Base-by-base conservation (phyloP, 35 echinoderm and acorn worm species). In the Amphiura filiformis region DNA sequence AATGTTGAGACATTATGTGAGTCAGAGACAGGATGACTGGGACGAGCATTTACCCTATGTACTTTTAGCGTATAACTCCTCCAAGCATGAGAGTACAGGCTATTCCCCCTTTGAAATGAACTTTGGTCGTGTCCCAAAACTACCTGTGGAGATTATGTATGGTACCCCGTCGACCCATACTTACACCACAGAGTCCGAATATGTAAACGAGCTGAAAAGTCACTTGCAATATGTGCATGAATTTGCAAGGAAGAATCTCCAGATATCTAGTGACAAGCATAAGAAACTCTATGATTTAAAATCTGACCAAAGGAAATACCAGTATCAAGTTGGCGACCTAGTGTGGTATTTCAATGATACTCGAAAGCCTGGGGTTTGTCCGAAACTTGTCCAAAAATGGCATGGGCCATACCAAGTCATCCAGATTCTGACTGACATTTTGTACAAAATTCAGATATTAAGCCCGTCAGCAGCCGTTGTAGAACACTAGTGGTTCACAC, bases 81-180 rank as follows among this genome's bases (percentile, higher is more conserved):
- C 93, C 5, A 57, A 78, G 1, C 88, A 90, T 64, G 88, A 90
- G 23, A 81, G 84, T 26, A 94, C 93, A 12, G 88, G 84, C 5
- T 78, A 76, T 44, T 86, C 93, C 1, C 93, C 88, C 20, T 81
- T 37, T 32, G 83, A 86, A 75, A 77, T 94, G 34, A 94, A 90
- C 80, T 84, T 88, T 1, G 91, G 85, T 23, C 80, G 91, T 84
- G 70, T 78, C 14, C 23, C 56, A 13, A 31, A 20, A 39, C 33
- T 88, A 13, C 91, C 85, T n/a, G 18, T 78, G 11, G 91, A 93
- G 56, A 30, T 93, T 20, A n/a, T 76, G 37, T 41, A 31, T 37
- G 65, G 37, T 35, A 11, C 14, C 18, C 34, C 23, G 35, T 9
- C 37, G 0, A 15, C 9, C 11, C 15, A 70, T 15, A 11, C 9